Percentiles rank a stretch among this genome's conserved stretches.
Conservation (phyloP, 2,113 vertebrate species). For the Chaenocephalus aceratus region DNA sequence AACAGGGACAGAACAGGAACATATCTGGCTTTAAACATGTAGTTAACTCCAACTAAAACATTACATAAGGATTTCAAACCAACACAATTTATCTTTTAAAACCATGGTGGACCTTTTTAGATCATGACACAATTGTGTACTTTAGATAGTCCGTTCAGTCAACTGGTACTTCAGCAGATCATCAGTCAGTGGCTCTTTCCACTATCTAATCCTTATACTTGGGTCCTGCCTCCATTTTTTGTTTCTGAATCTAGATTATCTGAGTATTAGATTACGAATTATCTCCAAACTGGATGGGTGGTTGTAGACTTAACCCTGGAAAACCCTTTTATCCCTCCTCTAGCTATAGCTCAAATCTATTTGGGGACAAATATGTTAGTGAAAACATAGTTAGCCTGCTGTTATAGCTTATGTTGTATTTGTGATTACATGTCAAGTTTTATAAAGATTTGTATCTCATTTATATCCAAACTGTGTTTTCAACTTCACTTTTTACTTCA, state of each 20-base stretch:
- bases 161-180: neutral
- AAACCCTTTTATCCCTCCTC: too few relatives aligned
- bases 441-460: neutral
- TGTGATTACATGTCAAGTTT: neutral
- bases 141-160: neutral
- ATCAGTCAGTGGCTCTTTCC: neutral
- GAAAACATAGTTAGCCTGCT: neutral
- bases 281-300: conserved; percentile 8
- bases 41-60: neutral
- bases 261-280: conserved; percentile 24
- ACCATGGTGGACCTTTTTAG: neutral
- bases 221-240: conserved; percentile 44
- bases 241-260: conserved; percentile 42
- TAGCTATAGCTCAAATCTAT: neutral
- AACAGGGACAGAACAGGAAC: too few relatives aligned
- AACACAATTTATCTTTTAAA: neutral
- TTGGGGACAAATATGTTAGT: neutral
- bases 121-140: neutral
- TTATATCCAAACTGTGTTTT: neutral
- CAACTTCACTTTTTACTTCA: neutral
- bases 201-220: conserved; percentile 62
- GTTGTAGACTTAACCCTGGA: neutral
- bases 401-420: neutral
- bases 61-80: neutral
- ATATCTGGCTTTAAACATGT: too few relatives aligned